phyloP scores from a whole-genome alignment of 2,888 invertebrate species.

The Caradrina kadenii region DNA sequence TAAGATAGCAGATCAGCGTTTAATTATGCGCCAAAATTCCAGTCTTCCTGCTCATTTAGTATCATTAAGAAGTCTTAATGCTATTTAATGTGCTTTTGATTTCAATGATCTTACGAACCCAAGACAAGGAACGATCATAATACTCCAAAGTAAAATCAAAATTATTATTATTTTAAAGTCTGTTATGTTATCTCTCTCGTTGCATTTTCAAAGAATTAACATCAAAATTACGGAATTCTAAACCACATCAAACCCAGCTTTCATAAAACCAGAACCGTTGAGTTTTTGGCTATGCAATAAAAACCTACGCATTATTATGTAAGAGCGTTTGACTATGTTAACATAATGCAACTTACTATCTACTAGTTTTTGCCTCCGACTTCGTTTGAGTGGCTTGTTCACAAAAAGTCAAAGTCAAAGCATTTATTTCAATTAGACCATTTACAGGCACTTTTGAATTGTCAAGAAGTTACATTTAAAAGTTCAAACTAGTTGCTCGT shows the following conservation, averaged over 20 bases:
- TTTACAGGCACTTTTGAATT: too few species aligned
- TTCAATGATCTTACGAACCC: not conserved
- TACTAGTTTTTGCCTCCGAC: not conserved
- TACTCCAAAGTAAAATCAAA: not conserved
- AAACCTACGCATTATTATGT: constrained; percentile 62
- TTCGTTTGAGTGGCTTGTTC: too few species aligned
- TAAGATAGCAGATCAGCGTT: not conserved
- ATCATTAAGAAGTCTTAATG: constrained; percentile 12
- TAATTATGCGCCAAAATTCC: constrained; percentile 12
- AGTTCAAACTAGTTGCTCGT: too few species aligned
- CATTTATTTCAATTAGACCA: too few species aligned
- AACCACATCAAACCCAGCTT: constrained; percentile 28
- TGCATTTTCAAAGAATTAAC: constrained; percentile 3
- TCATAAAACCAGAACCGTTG: constrained; percentile 48
- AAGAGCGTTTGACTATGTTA: constrained; percentile 45
- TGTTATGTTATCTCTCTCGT: not conserved
- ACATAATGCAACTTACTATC: constrained; percentile 49
- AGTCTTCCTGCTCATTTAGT: not conserved
- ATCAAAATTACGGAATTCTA: constrained; percentile 23
- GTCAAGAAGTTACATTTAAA: too few species aligned
- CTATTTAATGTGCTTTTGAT: constrained; percentile 24
- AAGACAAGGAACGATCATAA: constrained; percentile 1
- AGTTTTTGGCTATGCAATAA: constrained; percentile 57
- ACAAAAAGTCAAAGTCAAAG: too few species aligned
- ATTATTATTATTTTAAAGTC: not conserved